Conservation (phyloP, 2,113 vertebrate genomes). For the Sebastes schlegelii region DNA sequence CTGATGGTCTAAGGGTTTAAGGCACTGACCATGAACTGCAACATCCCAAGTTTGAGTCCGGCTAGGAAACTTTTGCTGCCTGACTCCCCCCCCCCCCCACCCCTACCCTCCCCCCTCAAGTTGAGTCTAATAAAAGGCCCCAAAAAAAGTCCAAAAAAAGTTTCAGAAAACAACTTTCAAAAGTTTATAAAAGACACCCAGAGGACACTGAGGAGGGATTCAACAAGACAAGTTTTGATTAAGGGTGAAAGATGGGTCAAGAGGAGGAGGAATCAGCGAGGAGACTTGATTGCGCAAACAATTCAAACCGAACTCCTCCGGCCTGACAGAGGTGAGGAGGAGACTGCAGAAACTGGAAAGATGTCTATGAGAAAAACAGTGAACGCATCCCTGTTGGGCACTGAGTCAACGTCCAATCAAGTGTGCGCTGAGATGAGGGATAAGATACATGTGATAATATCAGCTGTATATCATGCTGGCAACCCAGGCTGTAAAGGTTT, state of each 20-base stretch:
- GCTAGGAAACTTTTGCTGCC: neutral
- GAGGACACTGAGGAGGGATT: neutral
- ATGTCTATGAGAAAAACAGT: constrained; percentile 11
- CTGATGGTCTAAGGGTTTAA: neutral
- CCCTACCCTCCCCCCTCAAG: neutral
- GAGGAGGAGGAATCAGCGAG: neutral
- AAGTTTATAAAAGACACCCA: neutral
- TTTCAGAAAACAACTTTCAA: neutral
- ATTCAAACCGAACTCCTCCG: neutral
- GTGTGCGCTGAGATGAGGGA: neutral
- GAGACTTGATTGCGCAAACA: constrained; percentile 12
- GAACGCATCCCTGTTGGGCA: constrained; percentile 5
- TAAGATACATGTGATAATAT: constrained; percentile 9
- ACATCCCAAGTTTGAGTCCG: neutral
- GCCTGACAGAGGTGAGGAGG: neutral
- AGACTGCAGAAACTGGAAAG: constrained; percentile 1
- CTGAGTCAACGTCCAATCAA: constrained; percentile 5
- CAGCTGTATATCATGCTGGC: neutral
- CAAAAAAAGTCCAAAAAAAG: neutral
- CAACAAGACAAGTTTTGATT: constrained; percentile 1
- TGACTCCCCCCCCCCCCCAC: neutral
- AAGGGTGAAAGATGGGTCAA: neutral
- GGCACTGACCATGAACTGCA: neutral
- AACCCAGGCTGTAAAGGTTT: neutral
- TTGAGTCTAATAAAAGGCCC: neutral